These are phyloP conservation scores for Trematomus loennbergii DNA, from an alignment of 2,113 vertebrate species.

Conservation along the genomic window DNA sequence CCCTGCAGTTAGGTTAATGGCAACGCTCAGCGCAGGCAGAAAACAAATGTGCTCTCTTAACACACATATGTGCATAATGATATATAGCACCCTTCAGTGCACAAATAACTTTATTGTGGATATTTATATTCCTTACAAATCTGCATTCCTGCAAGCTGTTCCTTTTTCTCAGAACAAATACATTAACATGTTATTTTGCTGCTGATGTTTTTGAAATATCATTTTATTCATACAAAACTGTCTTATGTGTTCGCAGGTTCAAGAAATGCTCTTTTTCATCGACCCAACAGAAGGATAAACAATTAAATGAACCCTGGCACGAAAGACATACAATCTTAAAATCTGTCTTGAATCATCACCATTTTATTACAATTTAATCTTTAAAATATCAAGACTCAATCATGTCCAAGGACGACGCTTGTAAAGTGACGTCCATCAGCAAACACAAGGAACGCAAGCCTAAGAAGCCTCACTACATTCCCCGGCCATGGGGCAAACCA, in stretches of 20 bases:
- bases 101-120: constrained; percentile 6
- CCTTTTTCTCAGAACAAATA: background rate
- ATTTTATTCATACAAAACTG: constrained; percentile 7
- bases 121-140: constrained; percentile 14
- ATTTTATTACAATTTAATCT: background rate
- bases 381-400: constrained; percentile 26
- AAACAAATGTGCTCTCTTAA: constrained; percentile 56
- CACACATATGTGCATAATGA: constrained; percentile 56
- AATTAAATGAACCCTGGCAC: constrained; percentile 43
- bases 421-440: constrained; percentile 86
- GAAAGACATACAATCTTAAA: background rate
- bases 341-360: constrained; percentile 12
- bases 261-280: constrained; percentile 38
- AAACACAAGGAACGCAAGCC: constrained; percentile 96
- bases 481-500: constrained; percentile 96
- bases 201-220: background rate
- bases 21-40: constrained; percentile 56
- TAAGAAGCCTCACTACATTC: constrained; percentile 98
- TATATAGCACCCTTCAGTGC: constrained; percentile 19
- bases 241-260: constrained; percentile 58
- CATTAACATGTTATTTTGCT: background rate
- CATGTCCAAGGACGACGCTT: constrained; percentile 93
- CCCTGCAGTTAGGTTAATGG: constrained; percentile 79
- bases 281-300: constrained; percentile 13
- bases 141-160: background rate